These are phyloP conservation scores for Oscheius sp. DNA, from an alignment of 1,140 invertebrate genomes.

Conservation along the genomic window DNA sequence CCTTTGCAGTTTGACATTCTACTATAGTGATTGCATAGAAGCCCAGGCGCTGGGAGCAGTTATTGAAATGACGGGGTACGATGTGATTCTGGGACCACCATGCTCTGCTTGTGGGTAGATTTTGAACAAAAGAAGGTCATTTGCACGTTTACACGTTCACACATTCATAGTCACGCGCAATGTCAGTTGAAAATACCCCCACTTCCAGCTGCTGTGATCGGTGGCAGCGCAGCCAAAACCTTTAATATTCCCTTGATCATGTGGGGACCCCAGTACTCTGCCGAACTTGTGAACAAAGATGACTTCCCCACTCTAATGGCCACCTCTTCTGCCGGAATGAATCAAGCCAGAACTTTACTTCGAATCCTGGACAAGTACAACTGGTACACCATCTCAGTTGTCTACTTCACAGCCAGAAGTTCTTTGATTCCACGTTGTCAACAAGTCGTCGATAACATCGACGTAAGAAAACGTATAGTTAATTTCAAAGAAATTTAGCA, in stretches of 20 bases:
- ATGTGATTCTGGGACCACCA: slow-evolving; percentile 2
- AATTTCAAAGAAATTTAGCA: background rate
- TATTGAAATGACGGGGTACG: background rate
- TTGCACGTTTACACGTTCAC: background rate
- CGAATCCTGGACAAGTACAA: slow-evolving; percentile 6
- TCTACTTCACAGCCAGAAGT: slow-evolving; percentile 4
- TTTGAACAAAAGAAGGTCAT: no score
- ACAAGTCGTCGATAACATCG: background rate
- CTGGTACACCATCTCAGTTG: background rate
- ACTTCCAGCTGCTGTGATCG: background rate
- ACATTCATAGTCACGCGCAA: background rate
- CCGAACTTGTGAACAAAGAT: background rate
- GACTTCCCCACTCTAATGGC: background rate
- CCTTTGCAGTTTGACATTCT: background rate
- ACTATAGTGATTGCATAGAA: slow-evolving; percentile 9
- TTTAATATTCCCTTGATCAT: slow-evolving; percentile 5
- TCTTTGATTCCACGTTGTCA: background rate
- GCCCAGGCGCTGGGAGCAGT: background rate
- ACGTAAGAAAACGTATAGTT: background rate
- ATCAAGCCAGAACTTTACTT: background rate
- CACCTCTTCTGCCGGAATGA: background rate
- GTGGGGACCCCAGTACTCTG: background rate
- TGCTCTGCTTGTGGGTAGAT: background rate
- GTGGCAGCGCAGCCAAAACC: background rate
- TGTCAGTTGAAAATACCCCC: background rate